Conservation (phyloP, 2,797 vertebrate species). For the Enteromius thamalakanensis region DNA sequence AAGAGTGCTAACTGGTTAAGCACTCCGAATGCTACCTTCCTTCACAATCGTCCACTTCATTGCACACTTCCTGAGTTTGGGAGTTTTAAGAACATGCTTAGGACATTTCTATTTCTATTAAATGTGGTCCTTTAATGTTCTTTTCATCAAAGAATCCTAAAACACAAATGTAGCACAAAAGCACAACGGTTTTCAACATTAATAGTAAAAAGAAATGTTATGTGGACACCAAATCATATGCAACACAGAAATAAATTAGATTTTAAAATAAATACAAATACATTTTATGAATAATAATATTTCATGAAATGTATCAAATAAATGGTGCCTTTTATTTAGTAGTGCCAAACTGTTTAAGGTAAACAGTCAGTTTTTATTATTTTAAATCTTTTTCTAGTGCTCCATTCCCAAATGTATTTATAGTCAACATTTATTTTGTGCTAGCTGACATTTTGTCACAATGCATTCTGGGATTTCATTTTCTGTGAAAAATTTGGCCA, state of each 20-base stretch:
- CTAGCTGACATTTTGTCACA: neutral
- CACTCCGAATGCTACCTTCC: conserved; percentile 59
- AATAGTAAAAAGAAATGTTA: neutral
- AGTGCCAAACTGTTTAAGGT: neutral
- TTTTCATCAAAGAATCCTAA: neutral
- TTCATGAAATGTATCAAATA: neutral
- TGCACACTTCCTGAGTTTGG: conserved; percentile 1
- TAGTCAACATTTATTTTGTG: neutral
- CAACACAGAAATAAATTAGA: neutral
- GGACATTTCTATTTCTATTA: neutral
- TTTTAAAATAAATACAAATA: neutral
- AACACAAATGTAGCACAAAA: neutral
- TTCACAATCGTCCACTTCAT: conserved; percentile 41
- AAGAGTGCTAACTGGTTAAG: conserved; percentile 53
- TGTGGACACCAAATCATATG: neutral
- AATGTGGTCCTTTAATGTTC: neutral
- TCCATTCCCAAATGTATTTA: neutral
- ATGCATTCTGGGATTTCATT: neutral
- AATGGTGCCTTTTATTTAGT: neutral
- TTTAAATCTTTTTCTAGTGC: neutral
- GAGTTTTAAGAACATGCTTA: neutral
- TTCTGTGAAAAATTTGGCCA: neutral
- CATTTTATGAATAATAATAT: neutral
- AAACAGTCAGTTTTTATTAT: neutral
- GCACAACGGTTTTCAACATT: neutral